Conservation (phyloP, 1,140 invertebrate species). For the Drosophila nebulosa region DNA sequence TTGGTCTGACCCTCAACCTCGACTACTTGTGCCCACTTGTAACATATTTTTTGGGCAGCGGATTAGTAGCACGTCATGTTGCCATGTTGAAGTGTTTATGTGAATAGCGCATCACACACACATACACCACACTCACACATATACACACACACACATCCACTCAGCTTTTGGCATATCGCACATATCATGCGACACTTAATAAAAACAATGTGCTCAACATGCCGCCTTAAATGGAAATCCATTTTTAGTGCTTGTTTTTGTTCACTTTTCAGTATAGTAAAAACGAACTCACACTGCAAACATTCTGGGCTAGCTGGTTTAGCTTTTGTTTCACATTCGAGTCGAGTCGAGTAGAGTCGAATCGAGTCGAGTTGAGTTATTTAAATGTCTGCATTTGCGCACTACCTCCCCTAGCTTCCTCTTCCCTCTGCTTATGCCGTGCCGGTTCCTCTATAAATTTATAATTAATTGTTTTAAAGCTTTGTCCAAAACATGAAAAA, state of each 20-base stretch:
- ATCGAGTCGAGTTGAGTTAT: conserved; percentile 54
- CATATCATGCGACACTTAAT: conserved; percentile 80
- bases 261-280: conserved; percentile 29
- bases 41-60: conserved; percentile 77
- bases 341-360: conserved; percentile 41
- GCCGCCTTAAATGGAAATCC: conserved; percentile 80
- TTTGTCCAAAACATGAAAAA: conserved; percentile 23
- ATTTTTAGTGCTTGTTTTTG: conserved; percentile 71
- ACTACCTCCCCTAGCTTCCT: not conserved
- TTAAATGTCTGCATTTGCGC: conserved; percentile 65
- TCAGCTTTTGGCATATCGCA: conserved; percentile 43
- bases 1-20: conserved; percentile 1
- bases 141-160: conserved; percentile 9
- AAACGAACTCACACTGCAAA: not conserved
- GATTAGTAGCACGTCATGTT: conserved; percentile 80
- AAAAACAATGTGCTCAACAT: conserved; percentile 80
- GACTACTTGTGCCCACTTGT: conserved; percentile 66
- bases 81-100: conserved; percentile 79
- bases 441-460: conserved; percentile 60
- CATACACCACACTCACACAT: conserved; percentile 6
- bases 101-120: conserved; percentile 45
- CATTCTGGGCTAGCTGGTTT: conserved; percentile 7
- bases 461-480: conserved; percentile 80
- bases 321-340: conserved; percentile 22
- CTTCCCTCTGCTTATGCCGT: not conserved